Evolutionary conservation across 2,888 invertebrate species (phyloP), one percentile per base, ranked within the genome.

Genomic region (Ectemnius lituratus): DNA sequence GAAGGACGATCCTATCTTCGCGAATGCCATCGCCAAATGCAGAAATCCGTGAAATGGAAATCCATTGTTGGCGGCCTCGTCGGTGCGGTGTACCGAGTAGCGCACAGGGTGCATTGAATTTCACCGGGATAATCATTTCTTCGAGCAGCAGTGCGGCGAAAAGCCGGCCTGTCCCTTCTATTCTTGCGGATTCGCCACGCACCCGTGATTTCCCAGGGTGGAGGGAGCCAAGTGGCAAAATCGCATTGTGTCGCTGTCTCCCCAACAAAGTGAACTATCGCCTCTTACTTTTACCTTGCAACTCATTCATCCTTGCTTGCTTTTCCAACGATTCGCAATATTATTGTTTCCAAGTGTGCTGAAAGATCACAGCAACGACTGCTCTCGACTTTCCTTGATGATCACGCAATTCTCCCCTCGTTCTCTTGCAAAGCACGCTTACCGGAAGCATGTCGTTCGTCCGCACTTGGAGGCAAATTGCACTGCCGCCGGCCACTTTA

Each of bases 1-100:
- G 45, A 8, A 20, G 67, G 63, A 67, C 67, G 65, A 70, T 76
- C 60, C 56, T 61, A 80, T 80, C 74, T 63, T 60, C 52, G 68
- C 57, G 67, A 81, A 79, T 74, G 73, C 71, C 70, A 37, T 62
- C 28, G 23, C 70, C 67, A 46, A 64, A 76, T 20, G 76, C 64
- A 76, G 67, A 74, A 81, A 64, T 49, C 61, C 69, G 63, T 73
- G 70, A 81, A 78, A 72, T 81, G 70, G 66, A 69, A 76, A 74
- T 68, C 76, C 68, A 81, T 81, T 81, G 80, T 81, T 64, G 59
- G 61, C 52, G 13, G 14, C 46, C 64, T 56, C 58, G 16, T 8
- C 49, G 60, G 47, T 60, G n/a, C 52, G 52, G 8, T 52, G 37
- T 37, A 37, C 37, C 37, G 23, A 23, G 23, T 23, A 23, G 23